These are phyloP conservation scores for Campoplex capitator DNA, from an alignment of 2,888 invertebrate species.

Conservation along the genomic window DNA sequence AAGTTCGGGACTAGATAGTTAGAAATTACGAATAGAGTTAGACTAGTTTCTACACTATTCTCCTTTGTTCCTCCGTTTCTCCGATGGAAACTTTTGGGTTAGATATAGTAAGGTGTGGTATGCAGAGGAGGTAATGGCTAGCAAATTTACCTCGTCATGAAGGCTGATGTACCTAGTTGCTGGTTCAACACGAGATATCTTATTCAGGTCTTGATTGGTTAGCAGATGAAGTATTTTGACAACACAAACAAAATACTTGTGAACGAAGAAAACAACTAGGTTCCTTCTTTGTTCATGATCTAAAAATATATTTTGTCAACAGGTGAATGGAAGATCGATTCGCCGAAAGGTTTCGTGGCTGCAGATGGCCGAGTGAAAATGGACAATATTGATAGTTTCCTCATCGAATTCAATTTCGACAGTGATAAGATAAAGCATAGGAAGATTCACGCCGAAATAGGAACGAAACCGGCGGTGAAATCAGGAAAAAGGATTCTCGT, in stretches of 20 bases:
- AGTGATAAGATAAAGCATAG: constrained; percentile 88
- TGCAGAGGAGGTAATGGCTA: constrained; percentile 8
- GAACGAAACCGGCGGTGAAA: constrained; percentile 87
- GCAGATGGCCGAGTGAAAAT: constrained; percentile 85
- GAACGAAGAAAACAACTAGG: background rate
- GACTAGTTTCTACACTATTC: constrained; percentile 3
- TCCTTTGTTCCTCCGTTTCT: constrained; percentile 13
- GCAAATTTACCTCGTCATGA: constrained; percentile 16
- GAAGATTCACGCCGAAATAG: constrained; percentile 88
- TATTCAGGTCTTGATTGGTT: background rate
- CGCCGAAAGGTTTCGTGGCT: constrained; percentile 85
- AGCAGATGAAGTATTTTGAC: background rate
- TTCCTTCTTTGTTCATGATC: too few species aligned
- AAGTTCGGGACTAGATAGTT: constrained; percentile 11
- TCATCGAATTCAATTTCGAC: constrained; percentile 87
- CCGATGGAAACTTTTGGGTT: background rate
- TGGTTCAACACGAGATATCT: background rate
- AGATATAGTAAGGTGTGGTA: background rate
- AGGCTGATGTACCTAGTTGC: background rate
- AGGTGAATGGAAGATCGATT: constrained; percentile 78
- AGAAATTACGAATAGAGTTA: constrained; percentile 6
- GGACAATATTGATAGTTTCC: constrained; percentile 88
- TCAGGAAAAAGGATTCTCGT: constrained; percentile 88
- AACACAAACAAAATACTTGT: background rate
- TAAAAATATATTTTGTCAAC: background rate